phyloP scores from a whole-genome alignment of 2,888 invertebrate species.

The Parnassius apollo region DNA sequence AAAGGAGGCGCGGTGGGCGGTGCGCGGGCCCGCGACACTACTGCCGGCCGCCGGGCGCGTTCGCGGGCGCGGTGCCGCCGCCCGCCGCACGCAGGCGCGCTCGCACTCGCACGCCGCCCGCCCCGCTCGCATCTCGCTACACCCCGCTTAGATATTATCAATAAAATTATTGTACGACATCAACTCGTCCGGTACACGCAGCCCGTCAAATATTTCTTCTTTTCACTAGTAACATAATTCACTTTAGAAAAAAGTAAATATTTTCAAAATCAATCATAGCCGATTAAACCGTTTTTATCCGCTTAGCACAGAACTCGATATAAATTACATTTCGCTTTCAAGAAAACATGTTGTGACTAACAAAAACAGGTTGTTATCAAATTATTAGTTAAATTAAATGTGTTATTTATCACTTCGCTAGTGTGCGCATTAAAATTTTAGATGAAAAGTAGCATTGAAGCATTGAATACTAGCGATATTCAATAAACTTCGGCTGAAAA shows the following conservation, averaged over 20 bases:
- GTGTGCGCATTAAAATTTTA: neutral
- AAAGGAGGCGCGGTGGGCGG: conserved; percentile 46
- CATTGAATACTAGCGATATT: too few relatives aligned
- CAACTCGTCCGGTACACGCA: conserved; percentile 59
- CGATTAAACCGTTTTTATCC: too few relatives aligned
- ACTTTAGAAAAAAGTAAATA: too few relatives aligned
- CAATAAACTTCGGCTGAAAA: too few relatives aligned
- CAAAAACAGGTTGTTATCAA: conserved; percentile 7
- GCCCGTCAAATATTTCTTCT: conserved; percentile 53
- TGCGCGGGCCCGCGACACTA: conserved; percentile 43
- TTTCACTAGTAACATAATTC: conserved; percentile 41
- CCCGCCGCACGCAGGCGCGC: conserved; percentile 23
- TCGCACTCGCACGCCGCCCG: conserved; percentile 36
- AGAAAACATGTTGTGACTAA: conserved; percentile 18
- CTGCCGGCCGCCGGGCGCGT: conserved; percentile 36
- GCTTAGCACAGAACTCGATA: neutral
- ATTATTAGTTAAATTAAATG: conserved; percentile 5
- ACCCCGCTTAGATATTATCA: conserved; percentile 76
- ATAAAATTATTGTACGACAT: conserved; percentile 76
- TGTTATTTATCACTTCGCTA: conserved; percentile 3
- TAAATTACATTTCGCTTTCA: conserved; percentile 12
- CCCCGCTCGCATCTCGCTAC: conserved; percentile 68
- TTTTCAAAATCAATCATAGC: too few relatives aligned
- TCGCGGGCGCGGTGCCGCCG: conserved; percentile 59
- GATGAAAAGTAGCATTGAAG: too few relatives aligned